phyloP scores from a whole-genome alignment of 2,888 invertebrate species.

The Mythimna lalbum region DNA sequence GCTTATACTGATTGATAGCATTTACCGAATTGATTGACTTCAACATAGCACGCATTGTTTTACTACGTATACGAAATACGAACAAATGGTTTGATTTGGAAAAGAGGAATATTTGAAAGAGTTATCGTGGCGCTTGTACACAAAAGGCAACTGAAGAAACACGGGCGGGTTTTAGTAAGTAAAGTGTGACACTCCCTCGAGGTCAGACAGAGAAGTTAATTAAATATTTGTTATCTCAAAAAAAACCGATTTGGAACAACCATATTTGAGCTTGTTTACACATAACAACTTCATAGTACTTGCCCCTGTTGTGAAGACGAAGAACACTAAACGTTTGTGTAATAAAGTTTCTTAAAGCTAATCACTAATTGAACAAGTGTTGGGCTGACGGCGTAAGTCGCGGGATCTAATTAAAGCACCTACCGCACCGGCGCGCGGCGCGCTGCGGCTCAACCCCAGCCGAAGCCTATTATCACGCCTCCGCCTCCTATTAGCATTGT shows the following conservation, averaged over 20 bases:
- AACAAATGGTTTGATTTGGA: not conserved
- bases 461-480: slow-evolving; percentile 89
- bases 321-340: slow-evolving; percentile 69
- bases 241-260: not conserved
- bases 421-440: slow-evolving; percentile 78
- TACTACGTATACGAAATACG: not conserved
- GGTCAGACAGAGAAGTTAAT: too few species aligned
- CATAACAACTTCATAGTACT: slow-evolving; percentile 31
- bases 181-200: too few species aligned
- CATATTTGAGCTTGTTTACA: slow-evolving; percentile 15
- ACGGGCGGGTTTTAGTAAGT: too few species aligned
- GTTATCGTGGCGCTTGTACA: too few species aligned
- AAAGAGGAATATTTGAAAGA: too few species aligned
- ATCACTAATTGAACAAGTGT: slow-evolving; percentile 90
- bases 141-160: too few species aligned
- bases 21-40: slow-evolving; percentile 30
- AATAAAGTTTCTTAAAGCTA: slow-evolving; percentile 84
- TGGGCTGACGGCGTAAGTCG: slow-evolving; percentile 87
- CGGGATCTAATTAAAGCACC: slow-evolving; percentile 90
- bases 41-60: slow-evolving; percentile 8
- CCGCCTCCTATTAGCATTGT: slow-evolving; percentile 90
- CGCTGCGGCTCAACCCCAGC: slow-evolving; percentile 77
- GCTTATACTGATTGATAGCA: slow-evolving; percentile 33
- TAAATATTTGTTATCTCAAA: too few species aligned
- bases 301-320: slow-evolving; percentile 7